phyloP scores from a whole-genome alignment of 2,113 vertebrate species.

The Neofelis nebulosa region DNA sequence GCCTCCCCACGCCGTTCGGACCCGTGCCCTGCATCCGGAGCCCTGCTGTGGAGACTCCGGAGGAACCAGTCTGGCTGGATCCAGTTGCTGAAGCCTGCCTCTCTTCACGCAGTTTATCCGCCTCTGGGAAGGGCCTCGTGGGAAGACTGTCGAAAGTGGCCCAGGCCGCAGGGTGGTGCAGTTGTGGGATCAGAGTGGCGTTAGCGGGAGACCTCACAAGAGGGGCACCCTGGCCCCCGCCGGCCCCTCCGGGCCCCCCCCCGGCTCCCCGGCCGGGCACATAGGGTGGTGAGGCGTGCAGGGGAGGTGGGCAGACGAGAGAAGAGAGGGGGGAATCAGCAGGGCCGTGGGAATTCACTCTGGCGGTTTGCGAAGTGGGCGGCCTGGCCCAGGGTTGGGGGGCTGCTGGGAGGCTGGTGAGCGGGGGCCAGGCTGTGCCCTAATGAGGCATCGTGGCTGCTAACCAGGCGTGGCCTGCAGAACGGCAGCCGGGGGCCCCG shows the following conservation, averaged over 20 bases:
- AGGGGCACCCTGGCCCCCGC: background rate
- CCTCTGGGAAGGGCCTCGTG: conserved; percentile 43
- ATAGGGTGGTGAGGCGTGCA: fast-evolving
- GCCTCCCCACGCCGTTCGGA: conserved; percentile 53
- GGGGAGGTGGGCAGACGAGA: background rate
- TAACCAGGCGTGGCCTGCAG: background rate
- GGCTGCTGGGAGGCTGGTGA: background rate
- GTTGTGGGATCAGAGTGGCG: conserved; percentile 63
- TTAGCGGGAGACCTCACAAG: background rate
- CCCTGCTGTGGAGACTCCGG: conserved; percentile 53
- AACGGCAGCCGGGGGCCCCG: background rate
- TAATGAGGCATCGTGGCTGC: background rate
- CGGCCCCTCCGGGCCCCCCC: fast-evolving
- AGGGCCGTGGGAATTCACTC: background rate
- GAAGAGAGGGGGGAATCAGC: background rate
- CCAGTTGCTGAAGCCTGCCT: conserved; percentile 55
- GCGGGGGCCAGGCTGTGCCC: background rate
- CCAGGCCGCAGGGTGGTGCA: conserved; percentile 37
- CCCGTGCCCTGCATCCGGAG: background rate
- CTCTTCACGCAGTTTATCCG: conserved; percentile 56
- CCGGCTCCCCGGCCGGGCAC: too few relatives aligned
- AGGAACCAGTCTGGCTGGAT: conserved; percentile 38
- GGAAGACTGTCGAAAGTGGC: conserved; percentile 71
- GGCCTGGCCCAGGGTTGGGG: background rate
- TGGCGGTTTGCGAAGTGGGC: fast-evolving